A percentile compares a stretch with the other conserved stretches of the same genome.
Evolutionary conservation across 2,888 invertebrate species (phyloP).

Genomic region (Acanthosepion lycidas): DNA sequence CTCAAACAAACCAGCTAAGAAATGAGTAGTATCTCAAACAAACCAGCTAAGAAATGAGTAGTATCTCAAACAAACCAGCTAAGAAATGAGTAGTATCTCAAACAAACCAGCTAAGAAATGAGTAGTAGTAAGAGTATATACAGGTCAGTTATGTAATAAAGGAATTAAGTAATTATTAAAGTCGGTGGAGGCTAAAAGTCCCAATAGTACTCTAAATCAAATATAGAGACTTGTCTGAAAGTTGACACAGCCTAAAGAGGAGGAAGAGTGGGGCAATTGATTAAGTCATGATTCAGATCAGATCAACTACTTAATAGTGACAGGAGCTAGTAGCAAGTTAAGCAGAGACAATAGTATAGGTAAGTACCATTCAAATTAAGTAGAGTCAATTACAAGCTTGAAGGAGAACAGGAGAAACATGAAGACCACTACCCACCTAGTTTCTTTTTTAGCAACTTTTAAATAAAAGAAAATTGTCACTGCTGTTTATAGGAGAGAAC

Average conservation of each 20-base stretch:
- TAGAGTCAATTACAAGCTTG: background rate
- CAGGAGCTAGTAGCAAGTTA: background rate
- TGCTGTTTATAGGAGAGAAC: background rate
- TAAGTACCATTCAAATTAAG: background rate
- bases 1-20: background rate
- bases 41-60: background rate
- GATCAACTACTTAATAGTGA: background rate
- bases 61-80: background rate
- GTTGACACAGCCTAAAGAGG: background rate
- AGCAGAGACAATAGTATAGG: background rate
- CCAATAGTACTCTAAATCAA: slow-evolving; percentile 6
- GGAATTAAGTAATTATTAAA: background rate
- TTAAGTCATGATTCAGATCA: background rate
- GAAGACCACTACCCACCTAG: background rate
- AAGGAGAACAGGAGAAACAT: background rate
- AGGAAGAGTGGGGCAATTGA: background rate
- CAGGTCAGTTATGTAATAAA: background rate
- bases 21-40: background rate
- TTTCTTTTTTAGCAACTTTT: background rate
- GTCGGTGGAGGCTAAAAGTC: background rate
- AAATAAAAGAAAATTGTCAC: background rate
- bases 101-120: background rate
- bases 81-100: background rate
- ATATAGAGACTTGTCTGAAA: background rate
- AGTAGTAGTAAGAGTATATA: background rate